Percentiles rank a stretch among this genome's conserved stretches.
Conservation (phyloP, 2,113 vertebrate species). For the Natator depressus region DNA sequence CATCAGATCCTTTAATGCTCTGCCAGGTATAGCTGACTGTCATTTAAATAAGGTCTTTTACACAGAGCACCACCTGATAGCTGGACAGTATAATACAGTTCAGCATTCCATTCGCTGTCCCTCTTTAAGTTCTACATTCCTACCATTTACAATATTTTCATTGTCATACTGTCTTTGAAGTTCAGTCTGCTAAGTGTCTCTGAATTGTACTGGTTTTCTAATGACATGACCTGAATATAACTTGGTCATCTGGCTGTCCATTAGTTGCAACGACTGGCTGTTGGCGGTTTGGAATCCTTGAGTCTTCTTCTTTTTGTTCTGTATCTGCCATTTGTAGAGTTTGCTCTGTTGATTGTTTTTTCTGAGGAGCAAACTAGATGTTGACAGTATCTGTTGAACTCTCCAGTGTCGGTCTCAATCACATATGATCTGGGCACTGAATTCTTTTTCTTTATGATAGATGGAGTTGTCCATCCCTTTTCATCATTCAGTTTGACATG, state of each 20-base stretch:
- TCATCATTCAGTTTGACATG: neutral
- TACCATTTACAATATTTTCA: neutral
- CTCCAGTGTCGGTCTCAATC: neutral
- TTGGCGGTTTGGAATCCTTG: neutral
- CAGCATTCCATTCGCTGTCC: neutral
- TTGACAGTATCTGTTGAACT: neutral
- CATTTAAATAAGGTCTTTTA: neutral
- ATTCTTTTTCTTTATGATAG: neutral
- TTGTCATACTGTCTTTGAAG: neutral
- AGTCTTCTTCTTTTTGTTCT: neutral
- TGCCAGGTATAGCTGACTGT: neutral
- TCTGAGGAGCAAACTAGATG: neutral
- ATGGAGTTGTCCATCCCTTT: neutral
- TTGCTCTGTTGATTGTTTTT: neutral
- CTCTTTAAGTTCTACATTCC: neutral
- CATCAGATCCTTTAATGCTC: neutral
- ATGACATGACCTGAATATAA: neutral
- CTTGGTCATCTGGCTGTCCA: neutral
- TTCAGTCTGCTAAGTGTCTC: neutral
- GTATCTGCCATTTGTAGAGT: neutral
- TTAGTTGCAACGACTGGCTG: neutral
- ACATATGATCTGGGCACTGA: neutral
- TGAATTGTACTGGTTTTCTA: neutral
- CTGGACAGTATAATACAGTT: neutral
- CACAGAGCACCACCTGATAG: neutral